These are phyloP conservation scores for Erebia ligea DNA, from an alignment of 2,888 invertebrate species.

Conservation along the genomic window DNA sequence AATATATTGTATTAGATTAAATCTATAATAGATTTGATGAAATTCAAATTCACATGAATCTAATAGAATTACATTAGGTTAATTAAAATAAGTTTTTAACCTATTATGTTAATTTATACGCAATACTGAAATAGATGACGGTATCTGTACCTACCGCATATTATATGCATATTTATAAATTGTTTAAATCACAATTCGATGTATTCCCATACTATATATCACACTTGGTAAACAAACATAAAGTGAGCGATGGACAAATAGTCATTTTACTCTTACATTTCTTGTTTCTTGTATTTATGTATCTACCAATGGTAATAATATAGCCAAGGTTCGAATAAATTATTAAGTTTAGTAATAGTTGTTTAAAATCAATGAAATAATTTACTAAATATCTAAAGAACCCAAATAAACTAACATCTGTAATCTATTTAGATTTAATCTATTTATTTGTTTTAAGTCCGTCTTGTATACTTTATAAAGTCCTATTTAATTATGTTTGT, in stretches of 20 bases:
- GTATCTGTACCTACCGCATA: not conserved
- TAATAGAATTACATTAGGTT: slow-evolving; percentile 19
- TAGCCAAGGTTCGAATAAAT: slow-evolving; percentile 6
- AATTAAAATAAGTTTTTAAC: slow-evolving; percentile 18
- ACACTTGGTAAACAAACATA: not conserved
- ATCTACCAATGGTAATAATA: not conserved
- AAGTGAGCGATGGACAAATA: not conserved
- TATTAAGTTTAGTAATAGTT: slow-evolving; percentile 9
- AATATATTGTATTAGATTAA: slow-evolving; percentile 31
- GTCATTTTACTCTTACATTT: not conserved
- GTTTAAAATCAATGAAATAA: slow-evolving; percentile 6
- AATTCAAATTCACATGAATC: slow-evolving; percentile 27
- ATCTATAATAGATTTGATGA: slow-evolving; percentile 33
- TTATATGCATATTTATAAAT: not conserved
- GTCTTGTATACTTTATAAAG: slow-evolving; percentile 11
- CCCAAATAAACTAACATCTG: slow-evolving; percentile 12
- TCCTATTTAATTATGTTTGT: not conserved
- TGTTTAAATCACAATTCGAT: not conserved
- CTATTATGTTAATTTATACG: slow-evolving; percentile 21
- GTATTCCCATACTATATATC: not conserved
- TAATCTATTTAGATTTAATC: slow-evolving; percentile 38
- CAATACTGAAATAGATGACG: not conserved
- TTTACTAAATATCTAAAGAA: slow-evolving; percentile 9
- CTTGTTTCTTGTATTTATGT: not conserved
- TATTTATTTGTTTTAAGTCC: slow-evolving; percentile 31